Percentiles rank a stretch among this genome's conserved stretches.
phyloP scores from a whole-genome alignment of 2,888 invertebrate species.

The Thecophora atra region DNA sequence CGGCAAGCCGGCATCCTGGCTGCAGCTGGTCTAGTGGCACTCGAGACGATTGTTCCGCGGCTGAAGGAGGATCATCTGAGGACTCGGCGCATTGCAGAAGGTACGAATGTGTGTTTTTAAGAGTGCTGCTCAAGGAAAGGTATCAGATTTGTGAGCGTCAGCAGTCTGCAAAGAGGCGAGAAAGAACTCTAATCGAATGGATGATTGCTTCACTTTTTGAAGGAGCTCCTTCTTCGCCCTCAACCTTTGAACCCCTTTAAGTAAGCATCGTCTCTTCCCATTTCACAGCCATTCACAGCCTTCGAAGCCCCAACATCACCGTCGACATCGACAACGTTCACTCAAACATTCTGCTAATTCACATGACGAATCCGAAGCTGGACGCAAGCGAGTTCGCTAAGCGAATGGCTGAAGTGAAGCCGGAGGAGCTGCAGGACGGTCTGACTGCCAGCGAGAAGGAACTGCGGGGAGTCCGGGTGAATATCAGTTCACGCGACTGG shows the following conservation, averaged over 20 bases:
- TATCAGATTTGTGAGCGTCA: too few relatives aligned
- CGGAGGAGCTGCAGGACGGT: constrained; percentile 68
- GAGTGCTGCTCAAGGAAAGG: neutral
- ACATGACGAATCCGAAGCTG: constrained; percentile 69
- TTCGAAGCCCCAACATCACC: constrained; percentile 71
- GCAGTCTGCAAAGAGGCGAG: too few relatives aligned
- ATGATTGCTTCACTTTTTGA: neutral
- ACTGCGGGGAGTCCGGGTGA: constrained; percentile 68
- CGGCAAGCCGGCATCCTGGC: constrained; percentile 91
- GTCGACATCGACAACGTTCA: constrained; percentile 74
- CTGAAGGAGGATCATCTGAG: constrained; percentile 80
- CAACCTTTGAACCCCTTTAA: neutral
- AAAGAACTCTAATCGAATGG: neutral
- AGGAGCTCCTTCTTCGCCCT: neutral
- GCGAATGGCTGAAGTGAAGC: constrained; percentile 67
- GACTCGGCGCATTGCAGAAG: constrained; percentile 74
- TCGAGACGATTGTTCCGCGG: constrained; percentile 80
- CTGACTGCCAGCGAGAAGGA: constrained; percentile 55
- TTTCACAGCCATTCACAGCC: constrained; percentile 67
- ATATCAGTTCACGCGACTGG: constrained; percentile 70
- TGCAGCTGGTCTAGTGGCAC: constrained; percentile 85
- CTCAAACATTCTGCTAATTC: constrained; percentile 80
- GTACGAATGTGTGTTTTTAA: constrained; percentile 62
- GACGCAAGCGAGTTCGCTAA: constrained; percentile 69
- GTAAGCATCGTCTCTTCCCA: neutral